A percentile compares a stretch with the other conserved stretches of the same genome.
These are phyloP conservation scores for Suricata suricatta DNA, from an alignment of 2,113 vertebrate genomes.

Conservation along the genomic window DNA sequence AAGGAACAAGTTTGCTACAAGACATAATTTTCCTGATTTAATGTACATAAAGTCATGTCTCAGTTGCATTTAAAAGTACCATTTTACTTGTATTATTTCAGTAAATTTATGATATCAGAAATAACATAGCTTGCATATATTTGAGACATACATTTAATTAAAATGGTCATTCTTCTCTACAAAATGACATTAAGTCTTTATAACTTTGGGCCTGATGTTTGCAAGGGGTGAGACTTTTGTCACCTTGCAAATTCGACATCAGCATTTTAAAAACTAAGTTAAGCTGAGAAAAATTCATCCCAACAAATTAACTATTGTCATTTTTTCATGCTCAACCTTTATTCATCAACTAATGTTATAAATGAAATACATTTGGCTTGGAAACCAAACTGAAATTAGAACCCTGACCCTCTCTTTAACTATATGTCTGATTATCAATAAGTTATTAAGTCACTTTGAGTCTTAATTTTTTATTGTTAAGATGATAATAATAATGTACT, in stretches of 20 bases:
- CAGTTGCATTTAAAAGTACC: background rate
- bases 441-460: background rate
- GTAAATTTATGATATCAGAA: background rate
- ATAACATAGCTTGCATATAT: background rate
- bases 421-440: background rate
- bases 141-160: background rate
- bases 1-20: background rate
- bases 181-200: background rate
- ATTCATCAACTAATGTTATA: background rate
- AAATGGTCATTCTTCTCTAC: background rate
- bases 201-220: background rate
- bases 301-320: constrained; percentile 9
- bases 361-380: background rate
- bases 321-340: background rate
- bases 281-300: background rate
- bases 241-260: background rate
- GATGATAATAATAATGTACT: background rate
- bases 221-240: background rate
- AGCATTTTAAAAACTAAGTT: constrained; percentile 9
- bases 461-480: constrained; percentile 19
- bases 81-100: background rate
- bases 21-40: background rate
- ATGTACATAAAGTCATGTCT: background rate
- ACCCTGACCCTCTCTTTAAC: background rate
- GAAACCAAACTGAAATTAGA: constrained; percentile 15